Base-by-base conservation (phyloP, 2,113 vertebrate species). In the Labeo catla region DNA sequence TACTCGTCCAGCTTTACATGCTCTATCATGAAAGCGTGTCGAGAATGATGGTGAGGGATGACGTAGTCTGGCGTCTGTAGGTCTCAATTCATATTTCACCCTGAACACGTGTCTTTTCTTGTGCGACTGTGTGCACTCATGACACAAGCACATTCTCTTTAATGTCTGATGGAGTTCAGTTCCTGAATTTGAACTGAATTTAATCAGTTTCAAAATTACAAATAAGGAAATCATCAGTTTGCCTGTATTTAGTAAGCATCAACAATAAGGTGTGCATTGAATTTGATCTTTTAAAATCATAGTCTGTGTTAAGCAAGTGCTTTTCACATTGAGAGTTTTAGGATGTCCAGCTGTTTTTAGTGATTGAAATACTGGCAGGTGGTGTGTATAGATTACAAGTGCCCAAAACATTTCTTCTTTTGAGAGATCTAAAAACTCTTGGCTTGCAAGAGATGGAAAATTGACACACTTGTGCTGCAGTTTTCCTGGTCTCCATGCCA, bases 41-140 rank as follows among this genome's bases (percentile, higher is more conserved):
- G 6, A 61, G 52, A 39, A 59, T 61, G 76, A 63, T 45, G 43
- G 21, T 21, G 7, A 81, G 57, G 77, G 12, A 81, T 81, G 86
- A 76, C 19, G 54, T 76, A 47, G 34, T 57, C 28, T 57, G 39
- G n/a, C 23, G 19, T 81, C 68, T 83, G 73, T 19, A 57, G 10
- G 11, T 68, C 36, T 49, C 28, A 23, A 43, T 47, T 54, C 57
- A 36, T n/a, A 36, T 81, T 23, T 57, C 28, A 52, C 47, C 57
- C 16, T 61, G 11, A 12, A 23, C 52, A 61, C 54, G 54, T 76
- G 83, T 52, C 47, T 57, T 19, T 57, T 12, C 15, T 12, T 19
- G 50, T 70, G 34, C 28, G 28, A 54, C 47, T 70, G 16, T 84
- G 54, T 43, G 54, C 21, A 61, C 23, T 61, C 34, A 43, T 59